Conservation (phyloP, 2,797 vertebrate genomes). For the Gallinago stenura region DNA sequence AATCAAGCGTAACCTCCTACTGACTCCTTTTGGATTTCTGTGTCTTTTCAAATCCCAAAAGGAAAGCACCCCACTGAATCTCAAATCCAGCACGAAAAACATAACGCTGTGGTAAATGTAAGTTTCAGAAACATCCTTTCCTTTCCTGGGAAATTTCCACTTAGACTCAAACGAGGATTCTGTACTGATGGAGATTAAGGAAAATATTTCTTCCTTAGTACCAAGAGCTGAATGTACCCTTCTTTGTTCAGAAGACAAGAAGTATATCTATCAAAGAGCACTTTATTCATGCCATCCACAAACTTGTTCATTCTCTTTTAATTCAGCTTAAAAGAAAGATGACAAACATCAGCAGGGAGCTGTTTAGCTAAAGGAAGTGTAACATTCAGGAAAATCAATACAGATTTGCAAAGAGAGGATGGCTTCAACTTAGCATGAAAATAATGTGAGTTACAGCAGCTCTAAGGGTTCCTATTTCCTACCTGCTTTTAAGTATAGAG, state of each 20-base stretch:
- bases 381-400: constrained; percentile 72
- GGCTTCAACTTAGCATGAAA: constrained; percentile 33
- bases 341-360: constrained; percentile 66
- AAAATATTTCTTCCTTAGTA: constrained; percentile 22
- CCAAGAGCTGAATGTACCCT: neutral
- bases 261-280: constrained; percentile 14
- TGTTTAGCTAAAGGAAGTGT: constrained; percentile 55
- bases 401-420: constrained; percentile 52
- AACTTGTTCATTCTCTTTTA: constrained; percentile 57
- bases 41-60: neutral
- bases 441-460: constrained; percentile 5
- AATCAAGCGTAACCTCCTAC: constrained; percentile 10
- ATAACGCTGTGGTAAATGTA: neutral
- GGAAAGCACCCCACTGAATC: neutral
- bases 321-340: constrained; percentile 51
- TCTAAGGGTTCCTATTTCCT: neutral
- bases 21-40: constrained; percentile 14
- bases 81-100: neutral
- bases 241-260: constrained; percentile 16
- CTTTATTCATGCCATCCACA: constrained; percentile 21
- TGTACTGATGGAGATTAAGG: neutral
- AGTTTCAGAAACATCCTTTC: neutral
- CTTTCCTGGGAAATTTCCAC: constrained; percentile 2
- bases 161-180: neutral
- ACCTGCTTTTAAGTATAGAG: neutral